Base-by-base conservation (phyloP, 2,888 invertebrate genomes). In the Hydrotaea cyrtoneurina region DNA sequence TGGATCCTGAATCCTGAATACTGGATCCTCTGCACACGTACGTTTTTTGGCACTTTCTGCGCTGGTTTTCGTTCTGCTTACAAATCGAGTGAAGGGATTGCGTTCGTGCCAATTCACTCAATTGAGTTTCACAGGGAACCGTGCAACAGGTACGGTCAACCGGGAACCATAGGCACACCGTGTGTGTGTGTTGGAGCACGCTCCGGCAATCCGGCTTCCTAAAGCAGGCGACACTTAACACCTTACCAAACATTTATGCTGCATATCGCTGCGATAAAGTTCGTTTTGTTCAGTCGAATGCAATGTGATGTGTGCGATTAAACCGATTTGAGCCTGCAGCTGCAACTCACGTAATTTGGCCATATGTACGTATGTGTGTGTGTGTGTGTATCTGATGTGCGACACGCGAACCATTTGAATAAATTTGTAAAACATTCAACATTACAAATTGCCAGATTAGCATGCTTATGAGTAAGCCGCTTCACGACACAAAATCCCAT, bases 381-480 rank as follows among this genome's bases (percentile, higher is more conserved):
- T 75, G 59, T 80, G 59, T 59, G 17, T 43, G 5, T 78, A 75
- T 75, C 77, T 80, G 83, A 80, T 73, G 82, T 82, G 80, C 71
- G 82, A 81, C 86, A 86, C 86, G 83, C 76, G 86, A 86, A 80
- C 71, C 78, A 87, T 78, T 88, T 85, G 79, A 88, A 84, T 64
- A 84, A 80, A 84, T 64, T 83, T 82, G 80, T 84, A 74, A 78
- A 82, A 80, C 76, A 77, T 82, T 78, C 59, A 82, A 75, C 69
- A 64, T 53, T 69, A 84, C 78, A 83, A 83, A 83, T 86, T 86
- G 77, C 59, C 53, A 74, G 66, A 77, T 69, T 86, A 82, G 21
- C 83, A 74, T 77, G 79, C n/a, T 85, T 71, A 77, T 71, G 66
- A 71, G 55, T 80, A 66, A 81, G 66, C 55, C 57, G 78, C 57